Conservation (phyloP, 2,113 vertebrate species). For the Toxotes jaculatrix region DNA sequence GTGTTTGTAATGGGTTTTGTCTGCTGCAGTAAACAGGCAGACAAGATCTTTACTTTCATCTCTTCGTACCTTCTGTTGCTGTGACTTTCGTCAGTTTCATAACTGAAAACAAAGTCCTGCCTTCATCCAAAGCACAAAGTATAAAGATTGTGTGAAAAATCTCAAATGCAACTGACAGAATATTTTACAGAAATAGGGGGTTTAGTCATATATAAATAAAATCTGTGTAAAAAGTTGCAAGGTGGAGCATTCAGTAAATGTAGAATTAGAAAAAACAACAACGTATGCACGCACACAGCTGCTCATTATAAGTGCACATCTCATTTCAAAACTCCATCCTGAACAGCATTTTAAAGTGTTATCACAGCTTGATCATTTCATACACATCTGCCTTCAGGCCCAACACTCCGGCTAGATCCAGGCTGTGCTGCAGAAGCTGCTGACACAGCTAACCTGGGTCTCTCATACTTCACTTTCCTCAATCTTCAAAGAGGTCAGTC, state of each 20-base stretch:
- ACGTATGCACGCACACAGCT: background rate
- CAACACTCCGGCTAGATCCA: constrained; percentile 29
- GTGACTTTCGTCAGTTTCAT: background rate
- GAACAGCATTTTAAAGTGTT: constrained; percentile 22
- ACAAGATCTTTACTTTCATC: background rate
- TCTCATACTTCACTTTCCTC: constrained; percentile 64
- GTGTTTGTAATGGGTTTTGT: constrained; percentile 14
- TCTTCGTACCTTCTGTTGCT: background rate
- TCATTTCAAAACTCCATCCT: background rate
- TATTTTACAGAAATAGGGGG: too few relatives aligned
- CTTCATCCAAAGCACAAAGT: background rate
- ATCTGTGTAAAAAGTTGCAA: background rate
- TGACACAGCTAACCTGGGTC: constrained; percentile 65
- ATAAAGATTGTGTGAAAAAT: background rate
- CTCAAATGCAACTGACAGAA: background rate
- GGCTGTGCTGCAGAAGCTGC: constrained; percentile 51
- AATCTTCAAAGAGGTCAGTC: constrained; percentile 71
- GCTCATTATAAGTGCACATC: constrained; percentile 17
- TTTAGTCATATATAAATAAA: background rate
- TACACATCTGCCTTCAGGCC: constrained; percentile 32
- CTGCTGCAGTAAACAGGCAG: constrained; percentile 5
- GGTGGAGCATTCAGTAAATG: background rate
- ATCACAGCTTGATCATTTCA: constrained; percentile 45
- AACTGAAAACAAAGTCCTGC: background rate
- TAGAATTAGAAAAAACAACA: background rate